Evolutionary conservation across 92 coral and sea anemone genomes (phyloP), one percentile per base, ranked within the genome.

Genomic region (Scolanthus callimorphus): DNA sequence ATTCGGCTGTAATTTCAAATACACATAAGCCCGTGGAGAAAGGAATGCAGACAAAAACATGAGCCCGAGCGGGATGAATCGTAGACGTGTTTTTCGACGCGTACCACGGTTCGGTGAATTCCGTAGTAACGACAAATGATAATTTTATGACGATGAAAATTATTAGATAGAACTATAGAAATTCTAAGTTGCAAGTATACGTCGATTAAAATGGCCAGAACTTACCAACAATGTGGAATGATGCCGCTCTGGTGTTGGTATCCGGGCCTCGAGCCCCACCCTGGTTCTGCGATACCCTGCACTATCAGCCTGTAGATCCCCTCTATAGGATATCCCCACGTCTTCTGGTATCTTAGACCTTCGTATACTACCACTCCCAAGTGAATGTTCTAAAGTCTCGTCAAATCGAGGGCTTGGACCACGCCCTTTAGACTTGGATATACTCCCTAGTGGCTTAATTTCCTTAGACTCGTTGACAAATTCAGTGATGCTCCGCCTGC

Each of bases 401-500:
- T 60, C 34, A 71, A 37, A 78, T 51, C 57, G 61, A 25, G 85
- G 74, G 41, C 85, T 70, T 31, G 85, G 55, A 41, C 57, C 55
- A 38, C 81, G 65, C 37, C 53, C 78, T 66, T 67, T 80, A 24
- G 84, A 75, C 49, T 87, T 87, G 20, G 96, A 87, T 62, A 87
- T 73, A 62, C 96, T 87, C 44, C 90, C 96, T 49, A 87, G 59
- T 21, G 96, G 96, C 78, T 87, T 87, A 20, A 87, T 78, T 54
- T 87, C 96, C 68, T 87, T 87, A 2, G 96, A 76, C 73, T 87
- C 95, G 47, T 87, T 87, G 11, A 87, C 96, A 43, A 87, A 67
- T 64, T 84, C 96, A 0, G 96, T 52, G 28, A 87, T 87, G 26
- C 76, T 70, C 30, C 81, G 62, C 24, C 81, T 73, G 28, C 96